Percentiles rank a stretch among this genome's conserved stretches.
These are phyloP conservation scores for Yponomeuta malinellus DNA, from an alignment of 2,888 invertebrate species.

Conservation along the genomic window DNA sequence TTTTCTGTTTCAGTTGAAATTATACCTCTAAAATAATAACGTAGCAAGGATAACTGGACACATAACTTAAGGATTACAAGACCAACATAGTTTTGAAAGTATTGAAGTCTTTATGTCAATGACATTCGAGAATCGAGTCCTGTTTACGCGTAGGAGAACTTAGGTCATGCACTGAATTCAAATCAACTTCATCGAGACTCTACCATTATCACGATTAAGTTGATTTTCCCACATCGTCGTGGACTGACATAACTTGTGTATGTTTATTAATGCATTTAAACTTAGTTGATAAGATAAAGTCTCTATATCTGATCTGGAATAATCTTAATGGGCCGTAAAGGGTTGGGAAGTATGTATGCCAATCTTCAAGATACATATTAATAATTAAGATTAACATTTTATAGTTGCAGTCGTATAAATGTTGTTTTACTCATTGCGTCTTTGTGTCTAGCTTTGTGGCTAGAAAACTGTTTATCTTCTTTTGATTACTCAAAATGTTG, in stretches of 20 bases:
- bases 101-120: neutral
- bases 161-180: neutral
- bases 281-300: conserved; percentile 3
- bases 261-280: neutral
- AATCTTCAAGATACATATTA: neutral
- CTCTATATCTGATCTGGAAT: neutral
- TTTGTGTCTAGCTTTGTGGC: neutral
- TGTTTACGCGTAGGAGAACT: neutral
- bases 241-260: neutral
- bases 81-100: neutral
- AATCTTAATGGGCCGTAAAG: neutral
- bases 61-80: neutral
- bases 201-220: neutral
- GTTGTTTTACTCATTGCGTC: neutral
- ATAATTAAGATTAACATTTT: conserved; percentile 1
- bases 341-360: neutral
- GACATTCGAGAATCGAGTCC: neutral
- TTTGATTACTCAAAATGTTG: too few species aligned
- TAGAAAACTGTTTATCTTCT: too few species aligned
- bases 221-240: neutral
- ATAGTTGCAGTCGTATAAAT: neutral
- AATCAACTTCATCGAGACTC: neutral
- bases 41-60: neutral
- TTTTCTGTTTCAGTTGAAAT: too few species aligned
- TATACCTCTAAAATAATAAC: too few species aligned